Evolutionary conservation across 2,113 vertebrate species (phyloP), one percentile per base, ranked within the genome.

Genomic region (Sander vitreus): DNA sequence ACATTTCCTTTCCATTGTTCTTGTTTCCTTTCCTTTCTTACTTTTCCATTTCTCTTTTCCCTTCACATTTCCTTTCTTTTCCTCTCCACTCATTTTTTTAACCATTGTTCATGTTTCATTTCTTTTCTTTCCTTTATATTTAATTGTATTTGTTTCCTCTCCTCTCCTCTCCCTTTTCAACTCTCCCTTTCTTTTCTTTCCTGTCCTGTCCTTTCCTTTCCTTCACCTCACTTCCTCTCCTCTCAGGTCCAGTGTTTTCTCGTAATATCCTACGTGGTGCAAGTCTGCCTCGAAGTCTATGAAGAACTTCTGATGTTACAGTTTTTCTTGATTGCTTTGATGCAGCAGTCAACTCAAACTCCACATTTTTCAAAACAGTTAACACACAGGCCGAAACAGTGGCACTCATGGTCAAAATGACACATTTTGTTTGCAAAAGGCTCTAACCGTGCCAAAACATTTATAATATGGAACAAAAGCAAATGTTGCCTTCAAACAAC

Each of bases 251-350:
- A 62, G 1, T 1, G 0, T 71, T 58, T 71, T 77, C 16, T 60
- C 10, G 50, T 16, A 18, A 0, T 58, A 18, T 53, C 21, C 2
- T 36, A 2, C 14, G 2, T 25, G 7, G 11, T n/a, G 3, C 27
- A 36, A 45, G 51, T 63, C 15, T 75, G 10, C 14, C 15, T 76
- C 30, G 0, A 45, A 0, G 6, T 75, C 60, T 86, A 71, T 78
- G 33, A 78, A 9, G 55, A 75, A 1, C 50, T 57, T 19, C 2
- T 30, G 71, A 60, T 81, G 78, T 85, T 57, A 27, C 2, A 27
- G 2, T 27, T 27, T 27, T 27, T 27, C 27, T 27, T 27, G 27
- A 27, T 27, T 27, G 27, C 27, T 27, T 27, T 27, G 27, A 27
- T 3, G 2, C 27, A 27, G 27, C 27, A 27, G 27, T 27, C 27